These are phyloP conservation scores for Philereme vetulata DNA, from an alignment of 2,888 invertebrate species.

Conservation along the genomic window DNA sequence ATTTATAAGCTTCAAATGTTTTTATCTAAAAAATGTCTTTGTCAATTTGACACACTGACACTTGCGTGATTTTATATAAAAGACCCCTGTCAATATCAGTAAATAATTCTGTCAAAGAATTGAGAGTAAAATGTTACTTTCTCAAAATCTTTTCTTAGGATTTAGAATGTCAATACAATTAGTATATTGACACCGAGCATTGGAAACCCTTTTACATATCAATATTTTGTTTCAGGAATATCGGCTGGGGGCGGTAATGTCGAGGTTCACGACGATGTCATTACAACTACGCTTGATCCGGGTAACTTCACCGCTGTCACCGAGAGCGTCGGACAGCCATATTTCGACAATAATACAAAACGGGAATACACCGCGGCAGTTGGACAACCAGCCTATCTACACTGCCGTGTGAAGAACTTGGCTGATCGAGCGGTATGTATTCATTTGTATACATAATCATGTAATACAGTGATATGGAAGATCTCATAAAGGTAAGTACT, in stretches of 20 bases:
- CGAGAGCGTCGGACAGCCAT: conserved; percentile 91
- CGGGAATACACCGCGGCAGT: conserved; percentile 93
- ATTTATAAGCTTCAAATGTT: conserved; percentile 26
- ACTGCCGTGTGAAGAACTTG: conserved; percentile 93
- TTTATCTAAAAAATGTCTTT: conserved; percentile 10
- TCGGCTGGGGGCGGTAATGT: conserved; percentile 63
- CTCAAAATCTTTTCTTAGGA: conserved; percentile 22
- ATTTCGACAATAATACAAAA: conserved; percentile 92
- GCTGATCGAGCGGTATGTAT: conserved; percentile 92
- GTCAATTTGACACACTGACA: conserved; percentile 26
- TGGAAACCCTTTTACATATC: conserved; percentile 15
- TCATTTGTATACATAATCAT: too few species aligned
- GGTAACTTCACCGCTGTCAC: conserved; percentile 56
- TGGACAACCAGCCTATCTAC: conserved; percentile 92
- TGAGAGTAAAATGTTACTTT: conserved; percentile 22
- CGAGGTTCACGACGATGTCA: conserved; percentile 47
- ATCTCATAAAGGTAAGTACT: too few species aligned
- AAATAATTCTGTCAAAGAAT: conserved; percentile 24
- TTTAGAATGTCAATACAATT: conserved; percentile 20
- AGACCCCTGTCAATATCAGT: conserved; percentile 37
- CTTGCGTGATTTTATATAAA: conserved; percentile 17
- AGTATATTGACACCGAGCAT: conserved; percentile 28
- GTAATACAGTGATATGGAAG: too few species aligned
- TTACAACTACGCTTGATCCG: conserved; percentile 48
- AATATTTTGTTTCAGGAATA: conserved; percentile 52